Evolutionary conservation across 1,140 invertebrate species (phyloP).

Genomic region (Octopus bimaculoides): DNA sequence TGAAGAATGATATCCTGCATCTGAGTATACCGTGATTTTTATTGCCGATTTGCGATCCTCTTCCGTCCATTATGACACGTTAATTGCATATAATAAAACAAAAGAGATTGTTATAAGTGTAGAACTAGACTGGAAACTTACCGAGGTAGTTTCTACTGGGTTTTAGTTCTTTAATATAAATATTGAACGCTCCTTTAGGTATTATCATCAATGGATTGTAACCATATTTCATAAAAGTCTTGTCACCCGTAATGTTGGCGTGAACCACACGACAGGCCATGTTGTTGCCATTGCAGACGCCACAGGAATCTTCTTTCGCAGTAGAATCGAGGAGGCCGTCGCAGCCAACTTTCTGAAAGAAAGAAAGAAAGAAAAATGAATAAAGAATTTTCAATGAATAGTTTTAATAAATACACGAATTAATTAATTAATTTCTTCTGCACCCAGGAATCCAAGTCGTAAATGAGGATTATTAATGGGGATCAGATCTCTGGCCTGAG

Average conservation of each 20-base stretch:
- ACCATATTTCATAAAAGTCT: conserved; percentile 28
- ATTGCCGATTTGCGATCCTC: too few relatives aligned
- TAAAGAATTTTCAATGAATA: neutral
- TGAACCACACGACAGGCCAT: conserved; percentile 66
- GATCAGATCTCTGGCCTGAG: too few relatives aligned
- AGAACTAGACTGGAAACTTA: conserved; percentile 56
- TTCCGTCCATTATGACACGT: too few relatives aligned
- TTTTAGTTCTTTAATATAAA: conserved; percentile 59
- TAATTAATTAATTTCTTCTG: too few relatives aligned
- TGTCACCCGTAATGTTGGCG: conserved; percentile 24
- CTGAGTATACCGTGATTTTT: too few relatives aligned
- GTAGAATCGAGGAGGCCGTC: conserved; percentile 77
- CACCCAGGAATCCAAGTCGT: too few relatives aligned
- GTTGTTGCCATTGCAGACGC: conserved; percentile 82
- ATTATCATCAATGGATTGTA: conserved; percentile 31
- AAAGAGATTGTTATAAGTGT: neutral
- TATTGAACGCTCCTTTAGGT: conserved; percentile 30
- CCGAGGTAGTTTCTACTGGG: conserved; percentile 84
- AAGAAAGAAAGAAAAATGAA: conserved; percentile 1
- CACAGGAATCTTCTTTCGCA: conserved; percentile 75
- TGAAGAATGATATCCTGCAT: too few relatives aligned
- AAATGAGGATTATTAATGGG: too few relatives aligned
- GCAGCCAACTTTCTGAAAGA: conserved; percentile 65
- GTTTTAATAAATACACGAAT: too few relatives aligned
- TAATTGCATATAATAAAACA: too few relatives aligned